Percentiles rank a stretch among this genome's conserved stretches.
Conservation (phyloP, 2,888 invertebrate genomes). For the Sylvicola fuscatus region DNA sequence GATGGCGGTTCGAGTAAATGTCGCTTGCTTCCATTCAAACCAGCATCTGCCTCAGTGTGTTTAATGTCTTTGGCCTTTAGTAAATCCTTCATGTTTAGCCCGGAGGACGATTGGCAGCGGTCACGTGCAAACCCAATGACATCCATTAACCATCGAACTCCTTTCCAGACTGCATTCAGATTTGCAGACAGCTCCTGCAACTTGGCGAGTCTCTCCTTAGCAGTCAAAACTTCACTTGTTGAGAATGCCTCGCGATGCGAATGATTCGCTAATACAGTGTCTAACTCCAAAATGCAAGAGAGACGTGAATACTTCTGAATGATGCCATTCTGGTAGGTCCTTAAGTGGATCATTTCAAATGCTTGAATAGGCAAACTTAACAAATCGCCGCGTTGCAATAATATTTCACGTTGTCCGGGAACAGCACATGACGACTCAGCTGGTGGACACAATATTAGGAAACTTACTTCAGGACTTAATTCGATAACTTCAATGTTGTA, state of each 20-base stretch:
- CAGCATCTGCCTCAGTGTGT: slow-evolving; percentile 4
- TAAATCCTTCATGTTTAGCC: slow-evolving; percentile 19
- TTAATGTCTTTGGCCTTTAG: slow-evolving; percentile 7
- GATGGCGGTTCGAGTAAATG: slow-evolving; percentile 28
- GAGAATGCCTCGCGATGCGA: slow-evolving; percentile 91
- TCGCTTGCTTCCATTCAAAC: slow-evolving; percentile 10
- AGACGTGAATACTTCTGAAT: slow-evolving; percentile 80
- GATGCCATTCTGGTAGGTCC: slow-evolving; percentile 81
- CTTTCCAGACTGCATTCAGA: slow-evolving; percentile 81
- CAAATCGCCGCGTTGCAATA: slow-evolving; percentile 66
- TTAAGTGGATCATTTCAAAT: slow-evolving; percentile 85
- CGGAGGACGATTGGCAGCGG: slow-evolving; percentile 27
- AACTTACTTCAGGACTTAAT: slow-evolving; percentile 72
- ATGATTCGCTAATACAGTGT: slow-evolving; percentile 79
- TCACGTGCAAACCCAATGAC: slow-evolving; percentile 87
- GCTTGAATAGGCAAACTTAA: slow-evolving; percentile 83
- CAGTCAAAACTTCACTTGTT: slow-evolving; percentile 61
- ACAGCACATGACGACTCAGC: slow-evolving; percentile 84
- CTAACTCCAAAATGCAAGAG: slow-evolving; percentile 83
- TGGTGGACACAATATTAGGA: slow-evolving; percentile 81
- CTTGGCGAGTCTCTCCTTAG: slow-evolving; percentile 65
- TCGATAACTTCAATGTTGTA: slow-evolving; percentile 91
- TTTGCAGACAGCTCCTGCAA: slow-evolving; percentile 69
- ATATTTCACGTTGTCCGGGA: slow-evolving; percentile 66
- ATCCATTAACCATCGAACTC: slow-evolving; percentile 90